These are phyloP conservation scores for Siniperca scherzeri DNA, from an alignment of 2,797 vertebrate species.

Conservation along the genomic window DNA sequence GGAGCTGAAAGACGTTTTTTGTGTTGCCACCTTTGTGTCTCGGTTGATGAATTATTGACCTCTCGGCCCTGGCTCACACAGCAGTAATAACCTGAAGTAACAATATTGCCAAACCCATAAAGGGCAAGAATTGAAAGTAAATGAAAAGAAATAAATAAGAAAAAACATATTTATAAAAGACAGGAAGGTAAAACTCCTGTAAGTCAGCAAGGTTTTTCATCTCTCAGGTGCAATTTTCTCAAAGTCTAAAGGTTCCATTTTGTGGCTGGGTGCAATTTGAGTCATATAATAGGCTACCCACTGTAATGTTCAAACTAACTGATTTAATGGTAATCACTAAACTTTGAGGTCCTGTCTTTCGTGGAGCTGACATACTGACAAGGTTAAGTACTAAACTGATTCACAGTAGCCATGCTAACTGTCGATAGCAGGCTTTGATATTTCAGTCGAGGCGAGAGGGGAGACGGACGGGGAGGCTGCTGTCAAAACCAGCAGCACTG, in stretches of 20 bases:
- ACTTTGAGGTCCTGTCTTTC: not conserved
- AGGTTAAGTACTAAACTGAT: not conserved
- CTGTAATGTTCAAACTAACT: not conserved
- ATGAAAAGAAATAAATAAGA: constrained; percentile 69
- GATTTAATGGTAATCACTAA: not conserved
- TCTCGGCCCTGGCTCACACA: constrained; percentile 27
- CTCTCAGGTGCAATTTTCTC: constrained; percentile 14
- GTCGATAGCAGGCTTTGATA: constrained; percentile 27
- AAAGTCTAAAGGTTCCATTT: constrained; percentile 2
- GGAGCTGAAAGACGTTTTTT: not conserved
- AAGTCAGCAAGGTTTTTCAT: constrained; percentile 25
- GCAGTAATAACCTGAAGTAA: constrained; percentile 66
- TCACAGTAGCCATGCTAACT: not conserved
- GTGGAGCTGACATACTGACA: not conserved
- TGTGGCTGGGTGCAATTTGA: not conserved
- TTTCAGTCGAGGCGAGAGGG: not conserved
- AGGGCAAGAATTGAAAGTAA: constrained; percentile 37
- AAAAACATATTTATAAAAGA: constrained; percentile 37
- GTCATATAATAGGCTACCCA: not conserved
- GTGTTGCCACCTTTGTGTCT: constrained; percentile 24
- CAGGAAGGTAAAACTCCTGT: constrained; percentile 4
- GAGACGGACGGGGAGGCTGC: constrained; percentile 9
- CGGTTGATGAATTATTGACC: constrained; percentile 70
- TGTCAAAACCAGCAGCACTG: constrained; percentile 36
- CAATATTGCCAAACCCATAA: constrained; percentile 55